Conservation (phyloP, 2,113 vertebrate genomes). For the Erpornis zantholeuca region DNA sequence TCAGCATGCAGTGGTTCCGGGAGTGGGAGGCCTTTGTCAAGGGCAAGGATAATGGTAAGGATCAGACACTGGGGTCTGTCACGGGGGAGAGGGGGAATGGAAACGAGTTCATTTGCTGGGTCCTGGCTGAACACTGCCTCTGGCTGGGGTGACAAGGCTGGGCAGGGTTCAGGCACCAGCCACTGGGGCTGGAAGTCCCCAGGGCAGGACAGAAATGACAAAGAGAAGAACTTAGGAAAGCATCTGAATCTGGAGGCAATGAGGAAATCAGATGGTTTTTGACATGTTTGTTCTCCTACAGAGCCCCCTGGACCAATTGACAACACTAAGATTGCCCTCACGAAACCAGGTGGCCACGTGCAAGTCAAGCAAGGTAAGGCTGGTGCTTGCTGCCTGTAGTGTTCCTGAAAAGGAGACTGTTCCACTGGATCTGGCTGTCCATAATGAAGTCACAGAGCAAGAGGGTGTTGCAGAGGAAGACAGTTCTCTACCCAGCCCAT, state of each 20-base stretch:
- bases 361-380: conserved; percentile 93
- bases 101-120: fast-evolving
- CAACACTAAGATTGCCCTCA: conserved; percentile 91
- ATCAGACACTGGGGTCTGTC: fast-evolving
- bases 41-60: conserved; percentile 92
- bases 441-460: background rate
- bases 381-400: background rate
- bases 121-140: background rate
- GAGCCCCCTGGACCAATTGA: conserved; percentile 94
- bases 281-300: conserved; percentile 13
- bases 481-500: background rate
- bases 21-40: conserved; percentile 99
- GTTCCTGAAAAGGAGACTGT: background rate
- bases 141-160: background rate
- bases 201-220: background rate
- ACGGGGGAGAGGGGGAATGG: background rate
- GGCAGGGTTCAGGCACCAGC: background rate
- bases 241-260: background rate
- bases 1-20: conserved; percentile 99
- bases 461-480: background rate
- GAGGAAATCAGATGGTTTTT: background rate
- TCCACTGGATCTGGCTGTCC: background rate
- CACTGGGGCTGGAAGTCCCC: background rate
- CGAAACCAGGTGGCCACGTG: conserved; percentile 88
- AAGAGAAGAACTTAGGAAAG: background rate